These are phyloP conservation scores for Okamejei kenojei DNA, from an alignment of 2,797 vertebrate species.

Conservation along the genomic window DNA sequence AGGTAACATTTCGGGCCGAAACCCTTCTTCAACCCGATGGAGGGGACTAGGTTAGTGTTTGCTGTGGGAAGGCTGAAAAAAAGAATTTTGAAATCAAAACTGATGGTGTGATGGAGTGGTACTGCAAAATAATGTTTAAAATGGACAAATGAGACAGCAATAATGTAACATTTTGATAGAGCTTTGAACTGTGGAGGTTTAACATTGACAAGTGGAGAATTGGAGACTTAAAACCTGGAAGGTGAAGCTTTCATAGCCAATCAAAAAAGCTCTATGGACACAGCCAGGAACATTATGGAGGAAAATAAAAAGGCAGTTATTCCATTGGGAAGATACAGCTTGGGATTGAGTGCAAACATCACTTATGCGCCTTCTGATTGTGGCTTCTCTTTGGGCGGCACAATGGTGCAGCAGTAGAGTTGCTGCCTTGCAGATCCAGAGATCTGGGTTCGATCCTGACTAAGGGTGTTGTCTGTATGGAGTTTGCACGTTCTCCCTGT, in stretches of 20 bases:
- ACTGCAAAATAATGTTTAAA: no score
- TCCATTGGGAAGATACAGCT: background rate
- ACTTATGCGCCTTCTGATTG: no score
- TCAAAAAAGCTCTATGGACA: background rate
- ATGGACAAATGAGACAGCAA: background rate
- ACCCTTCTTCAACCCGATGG: no score
- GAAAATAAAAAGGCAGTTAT: background rate
- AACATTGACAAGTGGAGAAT: background rate
- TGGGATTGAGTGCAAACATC: background rate
- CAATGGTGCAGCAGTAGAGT: no score
- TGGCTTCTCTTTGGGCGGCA: no score
- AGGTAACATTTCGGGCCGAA: no score
- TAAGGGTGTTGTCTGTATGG: no score
- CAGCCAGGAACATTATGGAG: background rate
- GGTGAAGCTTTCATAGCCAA: background rate
- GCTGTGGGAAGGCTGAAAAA: background rate
- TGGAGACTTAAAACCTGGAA: background rate
- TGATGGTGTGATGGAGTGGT: no score
- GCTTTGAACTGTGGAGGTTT: background rate
- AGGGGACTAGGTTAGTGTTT: no score
- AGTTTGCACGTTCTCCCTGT: no score
- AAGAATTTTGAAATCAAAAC: background rate
- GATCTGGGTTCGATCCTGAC: no score
- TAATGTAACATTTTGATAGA: background rate
- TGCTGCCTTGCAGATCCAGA: no score